Conservation (phyloP, 2,888 invertebrate genomes). For the Beris morrisii region DNA sequence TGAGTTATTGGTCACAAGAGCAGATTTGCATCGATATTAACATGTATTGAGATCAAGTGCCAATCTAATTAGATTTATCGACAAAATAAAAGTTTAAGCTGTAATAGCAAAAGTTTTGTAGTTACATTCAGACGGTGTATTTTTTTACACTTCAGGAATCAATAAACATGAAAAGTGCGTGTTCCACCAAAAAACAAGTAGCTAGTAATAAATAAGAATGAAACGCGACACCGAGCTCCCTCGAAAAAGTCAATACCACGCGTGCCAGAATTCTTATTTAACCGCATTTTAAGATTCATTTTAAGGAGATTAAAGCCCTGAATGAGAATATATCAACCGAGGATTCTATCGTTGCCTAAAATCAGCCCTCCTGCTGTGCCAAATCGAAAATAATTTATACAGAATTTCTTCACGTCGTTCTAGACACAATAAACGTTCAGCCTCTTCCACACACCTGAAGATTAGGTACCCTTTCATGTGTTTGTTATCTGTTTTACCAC, state of each 20-base stretch:
- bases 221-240: conserved; percentile 14
- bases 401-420: too few species aligned
- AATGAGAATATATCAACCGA: conserved; percentile 22
- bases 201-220: conserved; percentile 21
- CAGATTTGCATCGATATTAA: too few species aligned
- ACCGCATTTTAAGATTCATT: conserved; percentile 18
- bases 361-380: conserved; percentile 31
- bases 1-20: too few species aligned
- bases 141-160: too few species aligned
- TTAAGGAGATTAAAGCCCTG: conserved; percentile 27
- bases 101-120: too few species aligned
- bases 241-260: conserved; percentile 3
- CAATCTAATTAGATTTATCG: too few species aligned
- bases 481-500: conserved; percentile 12
- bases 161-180: too few species aligned
- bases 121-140: too few species aligned
- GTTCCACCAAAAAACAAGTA: conserved; percentile 7
- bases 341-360: conserved; percentile 27
- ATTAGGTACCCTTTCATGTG: background rate
- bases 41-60: too few species aligned
- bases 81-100: too few species aligned
- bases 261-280: conserved; percentile 27
- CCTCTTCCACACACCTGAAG: background rate
- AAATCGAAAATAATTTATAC: conserved; percentile 4
- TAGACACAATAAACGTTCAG: background rate